phyloP scores from a whole-genome alignment of 2,113 vertebrate species.

The Onychorhynchus coronatus region DNA sequence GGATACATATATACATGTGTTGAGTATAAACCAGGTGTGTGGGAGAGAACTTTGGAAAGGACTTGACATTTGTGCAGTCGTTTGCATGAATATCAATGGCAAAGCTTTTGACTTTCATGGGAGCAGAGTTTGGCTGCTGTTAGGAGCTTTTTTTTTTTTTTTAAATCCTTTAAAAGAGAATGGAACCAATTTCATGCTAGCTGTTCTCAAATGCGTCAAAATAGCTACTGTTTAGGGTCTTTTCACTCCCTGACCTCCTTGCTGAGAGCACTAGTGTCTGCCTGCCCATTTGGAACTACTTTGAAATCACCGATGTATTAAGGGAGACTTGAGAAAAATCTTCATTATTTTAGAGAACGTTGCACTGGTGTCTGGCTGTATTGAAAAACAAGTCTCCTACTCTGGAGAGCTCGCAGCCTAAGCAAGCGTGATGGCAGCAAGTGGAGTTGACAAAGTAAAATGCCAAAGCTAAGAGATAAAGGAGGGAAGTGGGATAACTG shows the following conservation, averaged over 20 bases:
- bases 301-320: not conserved
- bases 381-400: not conserved
- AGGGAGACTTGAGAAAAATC: not conserved
- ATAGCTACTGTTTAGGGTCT: not conserved
- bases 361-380: not conserved
- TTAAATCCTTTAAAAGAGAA: constrained; percentile 5
- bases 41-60: not conserved
- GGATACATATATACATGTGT: not conserved
- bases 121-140: not conserved
- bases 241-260: not conserved
- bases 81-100: not conserved
- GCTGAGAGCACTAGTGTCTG: not conserved
- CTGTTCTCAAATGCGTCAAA: not conserved
- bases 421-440: not conserved
- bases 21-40: not conserved
- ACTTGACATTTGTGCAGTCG: not conserved
- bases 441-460: not conserved
- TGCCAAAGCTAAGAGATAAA: not conserved
- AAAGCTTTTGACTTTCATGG: not conserved
- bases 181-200: not conserved
- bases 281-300: not conserved
- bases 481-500: not conserved
- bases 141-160: not conserved
- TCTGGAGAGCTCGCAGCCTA: not conserved
- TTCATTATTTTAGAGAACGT: not conserved